Base-by-base conservation (phyloP, 1,140 invertebrate genomes). In the Triops longicaudatus region DNA sequence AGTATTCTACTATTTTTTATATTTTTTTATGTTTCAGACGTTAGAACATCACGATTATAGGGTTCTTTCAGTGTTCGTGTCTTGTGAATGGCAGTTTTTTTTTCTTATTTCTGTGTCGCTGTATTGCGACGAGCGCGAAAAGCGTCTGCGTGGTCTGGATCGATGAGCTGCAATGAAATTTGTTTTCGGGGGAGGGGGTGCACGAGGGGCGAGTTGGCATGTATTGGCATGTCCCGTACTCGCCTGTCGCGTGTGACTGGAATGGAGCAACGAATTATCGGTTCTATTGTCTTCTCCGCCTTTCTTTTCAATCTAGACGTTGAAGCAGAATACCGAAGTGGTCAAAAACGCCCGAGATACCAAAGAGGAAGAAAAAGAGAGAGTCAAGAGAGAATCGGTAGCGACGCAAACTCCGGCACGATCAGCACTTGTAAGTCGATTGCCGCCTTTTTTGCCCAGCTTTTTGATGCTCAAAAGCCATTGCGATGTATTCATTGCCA, bases 291-390 rank as follows among this genome's bases (percentile, higher is more conserved):
- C 37, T 75, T 27, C 2, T 37, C 31, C n/a, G n/a, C 7, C 7
- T 75, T 75, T 78, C 76, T 44, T 79, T 43, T 44, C 71, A 26
- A 85, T 85, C 76, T 89, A 97, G 91, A 97, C 94, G 44, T 86
- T 97, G 79, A 98, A 98, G 85, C 95, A 98, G 85, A 98, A 98
- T 83, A 97, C 95, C 76, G 95, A 97, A 84, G 93, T 93, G 79
- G 87, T 88, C 81, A 85, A 83, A 83, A 82, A 83, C 84, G 87
- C 82, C 80, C 85, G 81, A 84, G 82, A 79, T 84, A 83, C 74
- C 31, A 44, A 75, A 26, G 80, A 81, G 37, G 81, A 81, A 17
- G 75, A 77, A 28, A 78, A 80, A 71, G 74, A n/a, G n/a, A n/a
- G 79, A 37, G 76, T 80, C 63, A 81, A 83, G 78, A 88, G 90